These are phyloP conservation scores for Apostichopus californicus DNA, from an alignment of 35 echinoderm and acorn worm species.

Conservation along the genomic window DNA sequence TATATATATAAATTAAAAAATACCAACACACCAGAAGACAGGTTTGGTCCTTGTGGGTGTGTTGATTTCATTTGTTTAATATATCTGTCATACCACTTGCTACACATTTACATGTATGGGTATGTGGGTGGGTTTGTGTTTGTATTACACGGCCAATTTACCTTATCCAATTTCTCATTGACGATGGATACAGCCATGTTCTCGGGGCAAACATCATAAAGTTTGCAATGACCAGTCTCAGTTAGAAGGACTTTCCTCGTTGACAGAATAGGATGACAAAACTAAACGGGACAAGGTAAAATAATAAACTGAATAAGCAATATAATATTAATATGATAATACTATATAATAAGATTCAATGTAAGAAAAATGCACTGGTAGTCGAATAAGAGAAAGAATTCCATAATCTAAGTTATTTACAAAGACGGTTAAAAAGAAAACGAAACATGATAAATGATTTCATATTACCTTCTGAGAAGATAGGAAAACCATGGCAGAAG, in stretches of 20 bases:
- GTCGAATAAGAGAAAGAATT: too few species aligned
- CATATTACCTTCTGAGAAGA: neutral
- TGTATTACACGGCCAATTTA: neutral
- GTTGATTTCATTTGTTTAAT: neutral
- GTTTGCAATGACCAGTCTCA: neutral
- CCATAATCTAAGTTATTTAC: neutral
- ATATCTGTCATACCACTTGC: too few species aligned
- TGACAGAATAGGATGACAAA: neutral
- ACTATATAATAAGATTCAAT: too few species aligned
- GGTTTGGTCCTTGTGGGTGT: neutral
- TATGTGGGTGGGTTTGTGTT: neutral
- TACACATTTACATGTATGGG: neutral
- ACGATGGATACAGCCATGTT: neutral
- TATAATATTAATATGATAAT: too few species aligned
- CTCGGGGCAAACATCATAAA: constrained; percentile 8
- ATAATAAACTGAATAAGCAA: too few species aligned
- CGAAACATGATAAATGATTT: too few species aligned
- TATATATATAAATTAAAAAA: neutral
- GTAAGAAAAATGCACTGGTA: too few species aligned
- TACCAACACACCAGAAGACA: neutral
- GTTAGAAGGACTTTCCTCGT: neutral
- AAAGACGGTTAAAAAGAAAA: neutral
- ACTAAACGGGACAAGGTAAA: neutral
- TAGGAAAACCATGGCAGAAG: too few species aligned
- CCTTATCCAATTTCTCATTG: neutral